phyloP scores from a whole-genome alignment of 2,797 vertebrate genomes.

The Phrynocephalus forsythii region DNA sequence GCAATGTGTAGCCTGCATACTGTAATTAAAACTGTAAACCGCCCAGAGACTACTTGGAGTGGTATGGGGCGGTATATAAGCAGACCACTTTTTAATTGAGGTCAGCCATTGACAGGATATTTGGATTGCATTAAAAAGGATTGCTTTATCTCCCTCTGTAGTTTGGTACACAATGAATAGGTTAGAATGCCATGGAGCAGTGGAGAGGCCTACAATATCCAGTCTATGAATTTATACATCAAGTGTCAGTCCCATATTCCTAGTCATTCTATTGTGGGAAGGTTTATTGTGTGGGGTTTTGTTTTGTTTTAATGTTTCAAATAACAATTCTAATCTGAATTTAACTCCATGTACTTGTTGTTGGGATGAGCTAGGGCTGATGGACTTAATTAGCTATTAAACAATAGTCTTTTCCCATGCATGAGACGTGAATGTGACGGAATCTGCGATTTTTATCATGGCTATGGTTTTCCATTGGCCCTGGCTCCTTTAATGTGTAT shows the following conservation, averaged over 20 bases:
- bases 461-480: conserved; percentile 50
- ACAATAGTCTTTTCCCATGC: conserved; percentile 53
- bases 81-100: background rate
- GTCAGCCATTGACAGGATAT: background rate
- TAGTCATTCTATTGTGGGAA: background rate
- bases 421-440: conserved; percentile 54
- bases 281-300: background rate
- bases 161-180: conserved; percentile 22
- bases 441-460: conserved; percentile 51
- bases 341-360: conserved; percentile 28
- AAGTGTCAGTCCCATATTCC: conserved; percentile 42
- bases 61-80: too few species aligned
- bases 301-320: conserved; percentile 1
- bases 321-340: conserved; percentile 25
- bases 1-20: too few species aligned
- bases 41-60: too few species aligned
- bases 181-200: conserved; percentile 41
- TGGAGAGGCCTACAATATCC: background rate
- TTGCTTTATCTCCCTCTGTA: conserved; percentile 24
- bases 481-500: conserved; percentile 62
- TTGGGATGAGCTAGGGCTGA: conserved; percentile 28
- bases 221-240: conserved; percentile 14
- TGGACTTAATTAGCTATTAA: conserved; percentile 53
- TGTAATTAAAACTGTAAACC: too few species aligned
- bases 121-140: background rate